These are phyloP conservation scores for Netelia inedita DNA, from an alignment of 2,888 invertebrate species.

Conservation along the genomic window DNA sequence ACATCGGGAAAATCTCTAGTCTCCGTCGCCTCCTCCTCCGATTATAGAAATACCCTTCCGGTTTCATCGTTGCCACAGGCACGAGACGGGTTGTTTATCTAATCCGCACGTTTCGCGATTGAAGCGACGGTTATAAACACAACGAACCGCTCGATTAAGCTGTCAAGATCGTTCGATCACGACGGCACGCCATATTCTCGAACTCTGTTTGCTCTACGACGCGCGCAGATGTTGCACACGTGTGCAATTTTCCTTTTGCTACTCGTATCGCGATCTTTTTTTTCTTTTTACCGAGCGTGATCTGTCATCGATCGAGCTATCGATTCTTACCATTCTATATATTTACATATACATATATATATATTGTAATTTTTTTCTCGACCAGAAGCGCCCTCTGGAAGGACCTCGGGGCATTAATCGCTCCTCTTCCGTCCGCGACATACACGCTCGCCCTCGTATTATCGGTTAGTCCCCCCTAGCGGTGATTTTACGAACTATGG, in stretches of 20 bases:
- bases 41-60: slow-evolving; percentile 24
- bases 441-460: slow-evolving; percentile 54
- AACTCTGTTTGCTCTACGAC: slow-evolving; percentile 22
- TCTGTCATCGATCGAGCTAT: slow-evolving; percentile 67
- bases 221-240: slow-evolving; percentile 49
- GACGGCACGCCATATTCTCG: slow-evolving; percentile 63
- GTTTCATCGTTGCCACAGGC: slow-evolving; percentile 30
- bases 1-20: no score
- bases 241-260: slow-evolving; percentile 8
- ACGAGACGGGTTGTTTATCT: slow-evolving; percentile 30
- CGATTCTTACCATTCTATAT: slow-evolving; percentile 23
- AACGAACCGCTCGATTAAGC: slow-evolving; percentile 66
- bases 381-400: slow-evolving; percentile 1
- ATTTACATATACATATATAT: neutral
- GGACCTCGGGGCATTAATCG: slow-evolving; percentile 41
- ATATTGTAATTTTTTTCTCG: slow-evolving; percentile 8
- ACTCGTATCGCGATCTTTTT: slow-evolving; percentile 7
- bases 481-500: slow-evolving; percentile 41
- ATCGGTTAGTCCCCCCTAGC: slow-evolving; percentile 47
- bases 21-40: no score
- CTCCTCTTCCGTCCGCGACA: slow-evolving; percentile 45
- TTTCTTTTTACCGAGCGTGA: slow-evolving; percentile 41
- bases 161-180: slow-evolving; percentile 69
- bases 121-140: slow-evolving; percentile 44
- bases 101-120: slow-evolving; percentile 42